Evolutionary conservation across 1,140 invertebrate genomes (phyloP), one percentile per base, ranked within the genome.

Genomic region (Drosophila tani): DNA sequence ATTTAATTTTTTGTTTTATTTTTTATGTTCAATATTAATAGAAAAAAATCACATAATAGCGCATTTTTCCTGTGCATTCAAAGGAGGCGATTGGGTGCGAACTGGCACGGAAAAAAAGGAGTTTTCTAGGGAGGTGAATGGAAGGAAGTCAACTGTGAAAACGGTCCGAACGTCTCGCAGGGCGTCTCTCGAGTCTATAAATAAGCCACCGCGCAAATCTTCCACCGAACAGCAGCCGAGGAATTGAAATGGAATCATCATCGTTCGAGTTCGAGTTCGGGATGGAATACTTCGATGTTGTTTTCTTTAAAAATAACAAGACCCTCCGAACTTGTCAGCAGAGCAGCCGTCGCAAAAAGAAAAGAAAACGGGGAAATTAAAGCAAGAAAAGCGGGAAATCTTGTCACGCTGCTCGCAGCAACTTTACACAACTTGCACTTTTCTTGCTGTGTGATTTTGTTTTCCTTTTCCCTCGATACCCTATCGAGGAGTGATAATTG

Each of bases 111-210:
- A 32, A 9, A 40, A 19, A 15, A 50, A 24, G 62, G 65, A 65
- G 43, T 66, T 66, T 57, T 38, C 53, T 32, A n/a, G 29, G 64
- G 64, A 40, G 55, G 41, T 81, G 78, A 85, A 81, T 70, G 82
- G 74, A 85, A 78, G 66, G 82, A 81, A 85, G 55, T 64, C 82
- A 84, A 84, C 82, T 84, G 82, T 84, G 82, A 85, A 85, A 84
- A 85, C 77, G 81, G 76, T 73, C 58, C 59, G 60, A 50, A 50
- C 32, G 45, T 68, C 64, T 69, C 49, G 67, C 19, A 45, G 35
- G 50, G 32, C 51, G 51, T 55, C 51, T 35, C 29, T 12, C 51
- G 9, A 17, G 55, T 71, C 81, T 84, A 84, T 65, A 84, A 84
- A 84, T 84, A 84, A 38, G 45, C 47, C 27, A n/a, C 29, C 19